Evolutionary conservation across 2,888 invertebrate genomes (phyloP), one percentile per base, ranked within the genome.

Genomic region (Seladonia tumulorum): DNA sequence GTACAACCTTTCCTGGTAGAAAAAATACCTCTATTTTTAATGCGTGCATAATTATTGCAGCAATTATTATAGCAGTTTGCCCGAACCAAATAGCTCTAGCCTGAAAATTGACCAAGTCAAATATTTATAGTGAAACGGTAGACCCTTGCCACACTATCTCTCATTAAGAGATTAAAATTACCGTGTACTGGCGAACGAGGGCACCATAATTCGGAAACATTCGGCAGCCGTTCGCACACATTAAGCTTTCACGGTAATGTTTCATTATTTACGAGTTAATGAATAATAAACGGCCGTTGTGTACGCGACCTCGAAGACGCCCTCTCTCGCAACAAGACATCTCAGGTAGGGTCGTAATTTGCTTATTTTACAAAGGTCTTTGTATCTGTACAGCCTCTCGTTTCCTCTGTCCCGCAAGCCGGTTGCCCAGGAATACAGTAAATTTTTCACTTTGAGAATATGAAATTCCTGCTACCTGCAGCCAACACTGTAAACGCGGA

Each of bases 401-500:
- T 79, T 77, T 66, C 75, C 83, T 25, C 49, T 71, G 68, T 70
- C 80, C 83, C 82, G 78, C 72, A 79, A 47, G 22, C 81, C 25
- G 68, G 79, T 78, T 85, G 73, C 83, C 75, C 79, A 70, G 76
- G 75, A 87, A 71, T 79, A 87, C 87, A 82, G 88, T 92, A 90
- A 91, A 92, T 91, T 91, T 92, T 90, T 92, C 90, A 88, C 90
- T 89, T 88, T 90, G 90, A 86, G 88, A 91, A 93, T 93, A 92
- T 92, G 90, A 92, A 92, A 91, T 93, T 91, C 89, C 91, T 87
- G 83, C 81, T 82, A 87, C 79, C 77, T 83, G 86, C 73, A 81
- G 74, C 81, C 77, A 77, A 49, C 68, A 57, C 73, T 49, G 47
- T 79, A 53, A 76, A 75, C 68, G 68, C 63, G 78, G 47, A 57